Evolutionary conservation across 35 echinoderm and acorn worm species (phyloP).

Genomic region (Stichopus chloronotus): DNA sequence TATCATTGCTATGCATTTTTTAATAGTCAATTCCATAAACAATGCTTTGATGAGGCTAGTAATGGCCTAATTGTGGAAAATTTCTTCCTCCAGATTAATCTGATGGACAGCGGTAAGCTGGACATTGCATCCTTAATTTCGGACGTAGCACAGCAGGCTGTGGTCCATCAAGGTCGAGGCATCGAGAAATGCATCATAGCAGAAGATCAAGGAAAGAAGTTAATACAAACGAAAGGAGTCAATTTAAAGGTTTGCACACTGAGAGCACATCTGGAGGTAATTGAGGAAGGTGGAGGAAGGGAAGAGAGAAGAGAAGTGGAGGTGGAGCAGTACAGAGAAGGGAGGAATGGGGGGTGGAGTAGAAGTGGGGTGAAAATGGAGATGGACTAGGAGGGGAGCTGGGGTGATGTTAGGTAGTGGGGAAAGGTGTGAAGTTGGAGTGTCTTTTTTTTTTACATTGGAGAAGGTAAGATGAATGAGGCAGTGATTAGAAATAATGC

Average conservation of each 20-base stretch:
- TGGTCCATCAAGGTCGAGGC: slow-evolving; percentile 76
- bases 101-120: slow-evolving; percentile 66
- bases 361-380: background rate
- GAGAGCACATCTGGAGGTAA: background rate
- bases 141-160: slow-evolving; percentile 45
- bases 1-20: no score
- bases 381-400: no score
- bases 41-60: no score
- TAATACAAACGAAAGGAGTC: slow-evolving; percentile 80
- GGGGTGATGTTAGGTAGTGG: no score
- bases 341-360: background rate
- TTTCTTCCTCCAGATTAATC: slow-evolving; percentile 44
- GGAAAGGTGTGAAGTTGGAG: no score
- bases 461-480: no score
- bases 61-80: no score
- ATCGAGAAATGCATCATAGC: slow-evolving; percentile 81
- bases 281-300: background rate
- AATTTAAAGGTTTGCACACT: slow-evolving; percentile 72
- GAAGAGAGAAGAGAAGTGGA: background rate
- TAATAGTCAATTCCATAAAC: no score
- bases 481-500: no score
- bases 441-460: no score
- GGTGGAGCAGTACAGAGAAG: background rate
- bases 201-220: slow-evolving; percentile 62
- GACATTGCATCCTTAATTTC: slow-evolving; percentile 76